These are phyloP conservation scores for Tenodera sinensis DNA, from an alignment of 2,888 invertebrate species.

Conservation along the genomic window DNA sequence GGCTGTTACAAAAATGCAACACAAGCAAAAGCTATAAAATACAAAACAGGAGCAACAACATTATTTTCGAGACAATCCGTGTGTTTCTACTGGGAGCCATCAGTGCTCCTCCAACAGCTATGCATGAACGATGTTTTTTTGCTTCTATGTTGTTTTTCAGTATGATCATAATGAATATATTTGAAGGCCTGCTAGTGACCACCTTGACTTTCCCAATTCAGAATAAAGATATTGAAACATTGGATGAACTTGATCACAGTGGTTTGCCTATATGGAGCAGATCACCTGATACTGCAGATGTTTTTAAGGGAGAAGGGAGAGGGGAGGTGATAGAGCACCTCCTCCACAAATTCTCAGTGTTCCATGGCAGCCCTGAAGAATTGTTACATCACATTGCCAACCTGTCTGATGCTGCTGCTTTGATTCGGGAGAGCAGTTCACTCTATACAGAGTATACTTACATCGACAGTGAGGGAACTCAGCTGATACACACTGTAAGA, in stretches of 20 bases:
- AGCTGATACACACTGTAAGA: slow-evolving; percentile 45
- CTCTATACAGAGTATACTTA: background rate
- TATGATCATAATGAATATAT: slow-evolving; percentile 44
- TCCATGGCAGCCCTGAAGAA: background rate
- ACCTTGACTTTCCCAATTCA: slow-evolving; percentile 46
- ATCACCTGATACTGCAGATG: slow-evolving; percentile 39
- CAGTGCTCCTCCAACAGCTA: slow-evolving; percentile 37
- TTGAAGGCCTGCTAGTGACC: slow-evolving; percentile 48
- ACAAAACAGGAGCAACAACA: background rate
- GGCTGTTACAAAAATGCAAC: background rate
- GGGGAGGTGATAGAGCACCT: background rate
- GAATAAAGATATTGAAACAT: slow-evolving; percentile 46
- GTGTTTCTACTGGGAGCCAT: background rate
- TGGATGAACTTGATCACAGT: slow-evolving; percentile 45
- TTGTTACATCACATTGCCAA: background rate
- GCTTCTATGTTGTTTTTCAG: slow-evolving; percentile 42
- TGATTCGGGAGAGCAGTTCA: background rate
- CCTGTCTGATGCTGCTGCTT: background rate
- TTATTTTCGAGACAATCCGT: background rate
- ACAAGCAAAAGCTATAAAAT: background rate
- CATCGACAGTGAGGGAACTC: slow-evolving; percentile 36
- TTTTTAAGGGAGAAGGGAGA: slow-evolving; percentile 38
- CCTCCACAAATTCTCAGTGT: background rate
- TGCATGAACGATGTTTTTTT: slow-evolving; percentile 44
- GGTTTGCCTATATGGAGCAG: slow-evolving; percentile 43